Percentiles rank a stretch among this genome's conserved stretches.
These are phyloP conservation scores for Falco columbarius DNA, from an alignment of 2,797 vertebrate genomes.

Conservation along the genomic window DNA sequence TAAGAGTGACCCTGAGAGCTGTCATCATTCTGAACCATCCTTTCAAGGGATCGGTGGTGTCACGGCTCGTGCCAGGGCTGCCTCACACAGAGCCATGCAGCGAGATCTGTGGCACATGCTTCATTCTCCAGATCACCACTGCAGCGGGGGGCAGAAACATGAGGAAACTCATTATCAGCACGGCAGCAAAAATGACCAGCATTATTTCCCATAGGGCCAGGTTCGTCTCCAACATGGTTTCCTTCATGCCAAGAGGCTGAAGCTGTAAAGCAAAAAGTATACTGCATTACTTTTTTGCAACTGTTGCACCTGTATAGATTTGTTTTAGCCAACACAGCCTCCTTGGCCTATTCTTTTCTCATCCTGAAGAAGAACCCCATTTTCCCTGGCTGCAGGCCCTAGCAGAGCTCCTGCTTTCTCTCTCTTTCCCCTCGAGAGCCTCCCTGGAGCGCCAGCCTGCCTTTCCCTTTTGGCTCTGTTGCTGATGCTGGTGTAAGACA, in stretches of 20 bases:
- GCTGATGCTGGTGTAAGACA: neutral
- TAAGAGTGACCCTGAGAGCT: neutral
- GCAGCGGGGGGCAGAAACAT: conserved; percentile 50
- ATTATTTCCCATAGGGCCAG: conserved; percentile 64
- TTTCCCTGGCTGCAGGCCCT: neutral
- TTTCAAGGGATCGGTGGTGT: fast-evolving
- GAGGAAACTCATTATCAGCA: conserved; percentile 69
- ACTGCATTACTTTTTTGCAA: neutral
- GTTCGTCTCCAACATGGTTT: neutral
- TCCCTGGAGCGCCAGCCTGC: neutral
- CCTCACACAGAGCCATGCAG: conserved; percentile 53
- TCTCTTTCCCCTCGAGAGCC: neutral
- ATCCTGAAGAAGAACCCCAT: neutral
- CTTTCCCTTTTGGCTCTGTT: neutral
- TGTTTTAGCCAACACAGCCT: neutral
- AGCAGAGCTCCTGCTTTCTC: neutral
- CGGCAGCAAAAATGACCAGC: conserved; percentile 65
- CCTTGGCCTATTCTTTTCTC: neutral
- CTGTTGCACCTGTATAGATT: neutral
- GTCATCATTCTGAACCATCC: fast-evolving
- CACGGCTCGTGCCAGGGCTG: neutral
- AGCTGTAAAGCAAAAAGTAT: neutral
- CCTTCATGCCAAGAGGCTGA: neutral
- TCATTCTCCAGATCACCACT: conserved; percentile 64
- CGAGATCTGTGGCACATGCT: neutral